Evolutionary conservation across 1,140 invertebrate species (phyloP), one percentile per base, ranked within the genome.

Genomic region (Scylla paramamosain): DNA sequence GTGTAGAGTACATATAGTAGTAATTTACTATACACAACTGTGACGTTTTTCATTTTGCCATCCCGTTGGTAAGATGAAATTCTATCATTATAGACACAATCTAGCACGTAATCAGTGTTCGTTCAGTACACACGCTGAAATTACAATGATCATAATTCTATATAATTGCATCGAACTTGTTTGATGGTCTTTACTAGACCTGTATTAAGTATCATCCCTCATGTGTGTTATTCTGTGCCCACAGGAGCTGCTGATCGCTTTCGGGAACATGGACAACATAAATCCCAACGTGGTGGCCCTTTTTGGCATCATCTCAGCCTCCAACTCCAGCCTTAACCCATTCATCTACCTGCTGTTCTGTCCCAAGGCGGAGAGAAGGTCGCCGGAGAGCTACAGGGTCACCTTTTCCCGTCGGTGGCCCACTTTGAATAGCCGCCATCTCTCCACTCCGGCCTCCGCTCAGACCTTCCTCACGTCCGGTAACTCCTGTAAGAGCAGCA

Each of bases 271-370:
- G 32, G n/a, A 95, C 20, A 86, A 45, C n/a, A 88, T 95, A 52
- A 84, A 95, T 86, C 94, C 94, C 45, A 92, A 92, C n/a, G 91
- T 92, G 4, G 16, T 95, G 16, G 94, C 94, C 2, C 83, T 95
- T 86, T 95, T 92, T 48, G 94, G 94, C 31, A 95, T 95, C 32
- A 95, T 95, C 39, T 95, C 94, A 7, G 94, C 94, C 14, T 95
- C 94, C 1, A 95, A 95, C 91, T 95, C 94, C 31, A 32, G 77
- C 84, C 82, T 95, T 52, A 95, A 95, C 84, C 94, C 94, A 20
- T 95, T 95, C 91, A 95, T 95, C 91, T 95, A 95, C 94, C 86
- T 95, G 46, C 84, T 95, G 48, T 95, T 95, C 94, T 92, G 94
- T 28, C 91, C 94, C 46, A 95, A 95, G 59, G 90, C 59, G n/a